Evolutionary conservation across 2,797 vertebrate species (phyloP).

Genomic region (Xiphorhynchus erythropygius): DNA sequence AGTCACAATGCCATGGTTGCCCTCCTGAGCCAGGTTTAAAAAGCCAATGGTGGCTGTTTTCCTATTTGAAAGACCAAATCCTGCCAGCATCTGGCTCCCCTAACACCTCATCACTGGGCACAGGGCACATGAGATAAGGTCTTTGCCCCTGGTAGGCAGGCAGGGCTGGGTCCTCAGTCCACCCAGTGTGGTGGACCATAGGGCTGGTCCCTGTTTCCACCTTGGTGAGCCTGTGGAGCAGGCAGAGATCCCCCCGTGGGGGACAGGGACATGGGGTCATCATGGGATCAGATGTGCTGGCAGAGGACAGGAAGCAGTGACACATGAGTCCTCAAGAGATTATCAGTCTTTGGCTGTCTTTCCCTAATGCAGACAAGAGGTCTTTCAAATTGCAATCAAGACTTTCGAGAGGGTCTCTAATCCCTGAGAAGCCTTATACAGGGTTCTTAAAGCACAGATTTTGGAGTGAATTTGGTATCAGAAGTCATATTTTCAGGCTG

Average conservation of each 20-base stretch:
- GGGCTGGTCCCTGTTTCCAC: rapidly evolving
- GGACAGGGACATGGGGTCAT: rapidly evolving
- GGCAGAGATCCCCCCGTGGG: rapidly evolving
- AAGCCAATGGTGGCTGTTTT: not conserved
- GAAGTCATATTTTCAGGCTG: not conserved
- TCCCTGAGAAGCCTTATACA: not conserved
- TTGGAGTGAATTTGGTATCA: constrained; percentile 21
- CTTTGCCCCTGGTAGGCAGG: rapidly evolving
- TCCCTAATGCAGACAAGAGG: not conserved
- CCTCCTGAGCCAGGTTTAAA: not conserved
- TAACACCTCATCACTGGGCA: rapidly evolving
- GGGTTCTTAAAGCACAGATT: not conserved
- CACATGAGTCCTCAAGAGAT: not conserved
- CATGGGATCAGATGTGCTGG: rapidly evolving
- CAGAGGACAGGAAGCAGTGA: not conserved
- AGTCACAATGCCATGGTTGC: rapidly evolving
- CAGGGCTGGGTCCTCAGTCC: not conserved
- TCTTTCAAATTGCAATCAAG: not conserved
- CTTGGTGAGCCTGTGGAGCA: not conserved
- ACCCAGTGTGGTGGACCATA: rapidly evolving
- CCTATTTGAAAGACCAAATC: not conserved
- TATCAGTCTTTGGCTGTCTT: not conserved
- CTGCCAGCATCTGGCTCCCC: not conserved
- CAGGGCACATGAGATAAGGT: not conserved
- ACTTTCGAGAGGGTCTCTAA: not conserved